These are phyloP conservation scores for Orientallactaga bullata DNA, from an alignment of 2,113 vertebrate species.

Conservation along the genomic window DNA sequence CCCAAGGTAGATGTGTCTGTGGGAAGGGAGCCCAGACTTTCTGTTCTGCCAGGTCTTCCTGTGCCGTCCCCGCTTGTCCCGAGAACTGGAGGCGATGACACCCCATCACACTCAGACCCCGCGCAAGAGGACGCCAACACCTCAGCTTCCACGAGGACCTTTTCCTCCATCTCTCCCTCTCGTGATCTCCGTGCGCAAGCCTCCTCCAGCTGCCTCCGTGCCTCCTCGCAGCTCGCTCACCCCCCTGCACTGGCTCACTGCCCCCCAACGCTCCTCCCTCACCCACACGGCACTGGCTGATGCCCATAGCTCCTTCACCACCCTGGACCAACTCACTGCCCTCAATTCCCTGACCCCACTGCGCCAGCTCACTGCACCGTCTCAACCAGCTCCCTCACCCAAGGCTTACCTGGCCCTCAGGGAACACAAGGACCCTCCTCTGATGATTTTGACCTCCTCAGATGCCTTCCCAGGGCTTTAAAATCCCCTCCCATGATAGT, in stretches of 20 bases:
- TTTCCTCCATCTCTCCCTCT: no score
- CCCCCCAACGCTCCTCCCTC: no score
- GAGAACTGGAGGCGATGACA: neutral
- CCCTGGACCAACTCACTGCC: neutral
- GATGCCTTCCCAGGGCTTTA: neutral
- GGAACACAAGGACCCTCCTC: neutral
- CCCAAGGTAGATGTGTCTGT: neutral
- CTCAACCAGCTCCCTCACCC: neutral
- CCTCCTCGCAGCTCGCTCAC: neutral
- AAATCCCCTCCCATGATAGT: neutral
- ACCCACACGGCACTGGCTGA: neutral
- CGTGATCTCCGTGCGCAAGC: neutral
- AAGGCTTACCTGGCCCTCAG: neutral
- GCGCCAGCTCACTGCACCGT: neutral
- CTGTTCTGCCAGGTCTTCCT: neutral
- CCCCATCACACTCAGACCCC: neutral
- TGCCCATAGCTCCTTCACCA: neutral
- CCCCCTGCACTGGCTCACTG: neutral
- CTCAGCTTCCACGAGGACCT: neutral
- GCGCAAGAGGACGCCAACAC: neutral
- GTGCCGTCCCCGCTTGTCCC: no score
- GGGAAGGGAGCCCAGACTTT: neutral
- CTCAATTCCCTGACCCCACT: neutral
- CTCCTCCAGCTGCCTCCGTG: neutral
- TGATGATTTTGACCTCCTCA: neutral